Base-by-base conservation (phyloP, 2,888 invertebrate species). In the Drosophila anceps region DNA sequence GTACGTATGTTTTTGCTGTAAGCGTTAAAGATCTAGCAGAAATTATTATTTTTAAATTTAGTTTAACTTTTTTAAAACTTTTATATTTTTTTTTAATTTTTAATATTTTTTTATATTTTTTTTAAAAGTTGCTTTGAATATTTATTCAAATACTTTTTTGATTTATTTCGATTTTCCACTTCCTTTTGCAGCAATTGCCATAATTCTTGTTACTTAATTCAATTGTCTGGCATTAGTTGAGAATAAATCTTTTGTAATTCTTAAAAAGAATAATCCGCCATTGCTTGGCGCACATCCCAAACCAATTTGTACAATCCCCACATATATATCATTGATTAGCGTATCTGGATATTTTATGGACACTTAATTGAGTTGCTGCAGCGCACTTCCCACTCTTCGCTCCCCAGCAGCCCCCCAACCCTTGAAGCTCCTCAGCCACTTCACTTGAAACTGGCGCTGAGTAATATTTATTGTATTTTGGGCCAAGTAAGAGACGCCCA, bases 381-480 rank as follows among this genome's bases (percentile, higher is more conserved):
- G 46, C 37, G 37, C 46, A 29, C 59, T 39, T 12, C 54, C 39
- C 54, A 9, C 24, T 20, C 15, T 53, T 55, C 54, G 37, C 29
- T 53, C 58, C 48, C 48, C 48, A 24, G 24, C 24, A 24, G 24
- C 43, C 6, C 43, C 27, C 31, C 44, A n/a, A 5, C 20, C 24
- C 24, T 24, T 24, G 24, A 24, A 13, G 20, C 27, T 46, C 44
- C 46, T 55, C 48, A 69, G 59, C 76, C 76, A 81, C 81, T 81
- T 84, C 66, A 73, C 61, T 74, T 69, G 48, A 74, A 67, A 67
- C 71, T 66, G 77, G 83, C 82, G 87, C 79, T 88, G 82, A 86
- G 88, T 88, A 87, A 76, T 88, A 88, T 86, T 86, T 84, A 84
- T 86, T 86, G 81, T 86, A 79, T 84, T 82, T 88, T 79, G 76